phyloP scores from a whole-genome alignment of 2,888 invertebrate genomes.

The Tetragonula carbonaria region DNA sequence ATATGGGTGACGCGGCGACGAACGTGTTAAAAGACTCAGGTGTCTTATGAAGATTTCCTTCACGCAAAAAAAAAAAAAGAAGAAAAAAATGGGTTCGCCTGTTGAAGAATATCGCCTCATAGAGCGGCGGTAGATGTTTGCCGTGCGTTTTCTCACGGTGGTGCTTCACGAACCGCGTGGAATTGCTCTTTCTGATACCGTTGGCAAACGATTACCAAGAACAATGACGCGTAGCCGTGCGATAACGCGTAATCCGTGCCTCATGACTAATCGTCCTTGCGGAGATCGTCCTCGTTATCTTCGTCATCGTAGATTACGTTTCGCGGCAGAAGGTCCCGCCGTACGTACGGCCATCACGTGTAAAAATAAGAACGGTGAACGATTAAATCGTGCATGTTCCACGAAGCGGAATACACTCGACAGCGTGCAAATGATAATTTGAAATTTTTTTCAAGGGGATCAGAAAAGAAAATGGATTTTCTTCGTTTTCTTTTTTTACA shows the following conservation, averaged over 20 bases:
- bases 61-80: no score
- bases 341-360: no score
- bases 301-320: conserved; percentile 51
- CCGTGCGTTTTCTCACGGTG: conserved; percentile 40
- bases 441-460: neutral
- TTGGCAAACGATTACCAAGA: conserved; percentile 61
- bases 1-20: no score
- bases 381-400: conserved; percentile 9
- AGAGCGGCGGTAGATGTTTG: neutral
- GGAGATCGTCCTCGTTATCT: conserved; percentile 62
- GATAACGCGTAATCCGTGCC: conserved; percentile 61
- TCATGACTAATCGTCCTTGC: conserved; percentile 66
- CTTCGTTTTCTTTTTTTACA: neutral
- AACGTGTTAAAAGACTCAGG: no score
- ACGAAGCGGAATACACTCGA: neutral
- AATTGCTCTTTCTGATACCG: conserved; percentile 35
- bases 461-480: neutral
- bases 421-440: neutral
- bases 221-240: conserved; percentile 63
- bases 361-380: conserved; percentile 1
- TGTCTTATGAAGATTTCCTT: no score
- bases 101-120: neutral
- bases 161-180: neutral
- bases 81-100: neutral
- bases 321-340: conserved; percentile 20